phyloP scores from a whole-genome alignment of 2,888 invertebrate genomes.

The Lasioglossum villosulum region DNA sequence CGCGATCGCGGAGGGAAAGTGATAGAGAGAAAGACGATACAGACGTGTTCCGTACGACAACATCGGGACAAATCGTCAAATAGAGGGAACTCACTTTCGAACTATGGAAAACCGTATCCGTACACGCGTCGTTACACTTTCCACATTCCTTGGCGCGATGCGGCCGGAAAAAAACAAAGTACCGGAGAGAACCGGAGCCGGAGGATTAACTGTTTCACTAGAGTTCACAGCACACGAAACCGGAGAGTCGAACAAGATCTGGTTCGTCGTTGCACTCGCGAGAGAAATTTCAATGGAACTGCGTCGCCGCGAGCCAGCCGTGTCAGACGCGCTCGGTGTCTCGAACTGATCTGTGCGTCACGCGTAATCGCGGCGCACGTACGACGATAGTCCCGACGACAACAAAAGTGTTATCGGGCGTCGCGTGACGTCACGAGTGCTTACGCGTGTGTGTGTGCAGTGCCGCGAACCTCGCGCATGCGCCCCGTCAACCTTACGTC shows the following conservation, averaged over 20 bases:
- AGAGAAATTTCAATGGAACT: background rate
- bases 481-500: background rate
- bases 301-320: conserved; percentile 4
- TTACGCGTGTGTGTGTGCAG: conserved; percentile 38
- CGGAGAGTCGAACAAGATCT: background rate
- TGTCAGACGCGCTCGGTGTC: conserved; percentile 28
- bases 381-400: conserved; percentile 56
- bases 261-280: background rate
- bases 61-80: conserved; percentile 8
- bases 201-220: background rate
- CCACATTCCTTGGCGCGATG: conserved; percentile 29
- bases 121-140: conserved; percentile 32
- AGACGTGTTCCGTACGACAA: background rate
- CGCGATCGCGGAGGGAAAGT: background rate
- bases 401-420: conserved; percentile 63
- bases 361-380: conserved; percentile 54
- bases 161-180: background rate
- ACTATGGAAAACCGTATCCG: conserved; percentile 44
- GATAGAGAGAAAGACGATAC: background rate
- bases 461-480: conserved; percentile 44
- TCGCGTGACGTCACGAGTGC: conserved; percentile 59
- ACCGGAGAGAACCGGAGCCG: background rate
- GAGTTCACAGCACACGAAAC: background rate
- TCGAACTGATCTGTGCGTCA: conserved; percentile 52
- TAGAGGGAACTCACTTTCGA: conserved; percentile 53